These are phyloP conservation scores for Notolabrus celidotus DNA, from an alignment of 2,797 vertebrate species.

Conservation along the genomic window DNA sequence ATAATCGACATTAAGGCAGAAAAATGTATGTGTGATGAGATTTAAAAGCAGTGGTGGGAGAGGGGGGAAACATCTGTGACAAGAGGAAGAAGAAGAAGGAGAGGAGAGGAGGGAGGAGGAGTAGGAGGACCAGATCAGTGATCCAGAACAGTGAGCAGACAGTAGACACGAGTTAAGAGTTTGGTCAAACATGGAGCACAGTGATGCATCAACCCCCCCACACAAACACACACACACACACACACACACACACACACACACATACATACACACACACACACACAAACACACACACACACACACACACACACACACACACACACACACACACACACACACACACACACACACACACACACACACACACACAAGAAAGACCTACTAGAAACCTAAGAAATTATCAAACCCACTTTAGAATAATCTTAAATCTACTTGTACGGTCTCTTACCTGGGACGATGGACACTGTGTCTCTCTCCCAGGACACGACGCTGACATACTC, in stretches of 20 bases:
- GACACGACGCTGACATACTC: constrained; percentile 98
- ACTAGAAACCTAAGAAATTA: constrained; percentile 30
- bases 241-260: constrained; percentile 28
- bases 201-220: constrained; percentile 52
- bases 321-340: too few relatives aligned
- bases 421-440: constrained; percentile 10
- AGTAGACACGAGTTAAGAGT: constrained; percentile 78
- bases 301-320: constrained; percentile 32
- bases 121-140: constrained; percentile 63
- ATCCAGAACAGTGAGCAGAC: constrained; percentile 82
- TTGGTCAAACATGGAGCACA: constrained; percentile 69
- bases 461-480: constrained; percentile 99
- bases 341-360: constrained; percentile 33
- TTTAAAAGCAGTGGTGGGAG: constrained; percentile 28
- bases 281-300: constrained; percentile 31
- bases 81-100: constrained; percentile 29
- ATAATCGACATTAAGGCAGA: constrained; percentile 40
- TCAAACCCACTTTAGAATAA: not conserved
- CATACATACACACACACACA: constrained; percentile 33
- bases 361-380: constrained; percentile 36
- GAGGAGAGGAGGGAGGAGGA: constrained; percentile 9
- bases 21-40: constrained; percentile 24
- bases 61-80: constrained; percentile 35
- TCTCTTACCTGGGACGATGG: constrained; percentile 94
- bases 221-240: constrained; percentile 30